A percentile compares a stretch with the other conserved stretches of the same genome.
Evolutionary conservation across 2,797 vertebrate genomes (phyloP).

Genomic region (Tapirus indicus): DNA sequence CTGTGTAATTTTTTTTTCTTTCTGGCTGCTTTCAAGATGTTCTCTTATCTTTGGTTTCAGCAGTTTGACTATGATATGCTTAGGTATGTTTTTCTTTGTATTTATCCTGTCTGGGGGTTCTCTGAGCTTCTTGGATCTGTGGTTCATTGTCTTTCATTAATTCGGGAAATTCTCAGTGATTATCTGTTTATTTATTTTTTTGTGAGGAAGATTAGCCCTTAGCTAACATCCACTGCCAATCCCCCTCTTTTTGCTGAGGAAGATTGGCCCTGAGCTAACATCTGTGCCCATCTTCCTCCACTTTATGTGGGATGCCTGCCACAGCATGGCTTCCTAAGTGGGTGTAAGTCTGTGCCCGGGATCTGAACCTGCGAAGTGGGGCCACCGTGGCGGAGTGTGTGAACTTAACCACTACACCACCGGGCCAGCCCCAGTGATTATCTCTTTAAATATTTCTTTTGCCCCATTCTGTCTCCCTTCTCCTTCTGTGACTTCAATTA

Average conservation of each 20-base stretch:
- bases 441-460: conserved; percentile 1
- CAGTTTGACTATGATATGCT: neutral
- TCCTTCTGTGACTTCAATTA: neutral
- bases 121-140: conserved; percentile 34
- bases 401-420: no score
- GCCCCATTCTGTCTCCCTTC: neutral
- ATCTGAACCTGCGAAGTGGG: no score
- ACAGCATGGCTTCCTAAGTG: no score
- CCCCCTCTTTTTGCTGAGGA: no score
- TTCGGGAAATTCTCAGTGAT: conserved; percentile 34
- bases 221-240: no score
- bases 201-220: no score
- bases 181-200: neutral
- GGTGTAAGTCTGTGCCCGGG: no score
- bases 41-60: conserved; percentile 5
- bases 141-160: conserved; percentile 30
- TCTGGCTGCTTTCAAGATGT: conserved; percentile 26
- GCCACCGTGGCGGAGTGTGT: no score
- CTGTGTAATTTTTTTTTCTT: conserved; percentile 5
- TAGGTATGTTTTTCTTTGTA: neutral
- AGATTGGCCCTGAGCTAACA: no score
- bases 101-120: neutral
- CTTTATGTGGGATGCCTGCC: no score
- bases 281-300: no score
- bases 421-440: neutral